These are phyloP conservation scores for Erynnis tages DNA, from an alignment of 2,888 invertebrate genomes.

Conservation along the genomic window DNA sequence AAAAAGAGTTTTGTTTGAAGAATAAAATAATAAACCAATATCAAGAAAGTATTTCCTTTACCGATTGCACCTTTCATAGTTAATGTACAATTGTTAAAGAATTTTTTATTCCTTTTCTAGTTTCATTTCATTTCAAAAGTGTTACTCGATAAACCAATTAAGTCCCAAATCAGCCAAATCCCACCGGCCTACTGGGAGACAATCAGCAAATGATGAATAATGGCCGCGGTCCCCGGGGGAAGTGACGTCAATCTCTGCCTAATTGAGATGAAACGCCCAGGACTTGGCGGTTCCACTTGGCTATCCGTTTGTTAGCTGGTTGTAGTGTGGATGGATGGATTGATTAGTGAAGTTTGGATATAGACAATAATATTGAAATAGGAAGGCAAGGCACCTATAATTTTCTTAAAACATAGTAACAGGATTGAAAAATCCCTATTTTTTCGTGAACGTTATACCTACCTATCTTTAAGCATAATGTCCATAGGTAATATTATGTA, in stretches of 20 bases:
- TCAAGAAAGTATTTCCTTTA: too few species aligned
- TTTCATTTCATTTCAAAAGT: neutral
- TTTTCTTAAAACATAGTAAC: too few species aligned
- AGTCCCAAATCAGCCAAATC: slow-evolving; percentile 1
- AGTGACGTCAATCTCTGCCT: slow-evolving; percentile 42
- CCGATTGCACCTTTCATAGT: too few species aligned
- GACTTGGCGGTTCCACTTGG: slow-evolving; percentile 27
- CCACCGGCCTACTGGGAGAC: slow-evolving; percentile 4
- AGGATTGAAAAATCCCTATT: too few species aligned
- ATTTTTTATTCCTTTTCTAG: too few species aligned
- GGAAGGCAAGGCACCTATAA: too few species aligned
- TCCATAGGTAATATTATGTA: too few species aligned
- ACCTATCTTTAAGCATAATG: too few species aligned
- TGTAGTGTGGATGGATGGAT: neutral
- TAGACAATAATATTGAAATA: neutral
- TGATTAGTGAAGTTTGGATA: neutral
- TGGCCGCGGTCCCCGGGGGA: slow-evolving; percentile 38
- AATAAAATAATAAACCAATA: too few species aligned
- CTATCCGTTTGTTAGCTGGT: slow-evolving; percentile 3
- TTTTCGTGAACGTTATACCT: too few species aligned
- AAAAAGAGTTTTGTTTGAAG: too few species aligned
- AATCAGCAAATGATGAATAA: slow-evolving; percentile 34
- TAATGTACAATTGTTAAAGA: too few species aligned
- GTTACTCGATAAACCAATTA: slow-evolving; percentile 5
- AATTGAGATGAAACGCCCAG: slow-evolving; percentile 40